Conservation (phyloP, 2,113 vertebrate species). For the Corynorhinus townsendii region DNA sequence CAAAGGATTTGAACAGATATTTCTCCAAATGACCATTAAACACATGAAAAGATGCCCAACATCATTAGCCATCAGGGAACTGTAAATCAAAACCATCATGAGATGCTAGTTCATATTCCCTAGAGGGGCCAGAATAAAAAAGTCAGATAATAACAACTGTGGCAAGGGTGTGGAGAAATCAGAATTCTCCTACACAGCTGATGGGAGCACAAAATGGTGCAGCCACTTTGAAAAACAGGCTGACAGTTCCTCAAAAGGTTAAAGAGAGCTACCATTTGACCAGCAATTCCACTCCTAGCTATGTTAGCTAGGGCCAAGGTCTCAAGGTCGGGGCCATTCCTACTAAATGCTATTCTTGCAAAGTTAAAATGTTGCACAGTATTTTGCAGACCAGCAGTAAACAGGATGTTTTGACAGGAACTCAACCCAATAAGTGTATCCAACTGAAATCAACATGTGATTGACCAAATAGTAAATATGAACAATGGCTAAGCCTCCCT, state of each 20-base stretch:
- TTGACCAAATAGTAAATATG: not conserved
- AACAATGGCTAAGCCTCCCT: not conserved
- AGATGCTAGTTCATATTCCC: not conserved
- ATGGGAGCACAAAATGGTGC: not conserved
- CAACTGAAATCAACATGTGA: not conserved
- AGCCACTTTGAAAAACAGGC: not conserved
- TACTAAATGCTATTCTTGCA: not conserved
- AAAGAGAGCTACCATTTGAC: not conserved
- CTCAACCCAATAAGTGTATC: not conserved
- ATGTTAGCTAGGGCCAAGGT: not conserved
- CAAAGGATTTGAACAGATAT: not conserved
- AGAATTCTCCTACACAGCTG: not conserved
- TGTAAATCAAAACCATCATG: not conserved
- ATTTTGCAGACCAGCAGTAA: not conserved
- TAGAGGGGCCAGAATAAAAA: not conserved
- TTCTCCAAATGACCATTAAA: not conserved
- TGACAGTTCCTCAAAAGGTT: not conserved
- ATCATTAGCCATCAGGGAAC: not conserved
- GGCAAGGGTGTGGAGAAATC: not conserved
- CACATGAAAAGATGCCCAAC: not conserved
- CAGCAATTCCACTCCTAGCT: not conserved
- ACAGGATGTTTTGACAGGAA: not conserved
- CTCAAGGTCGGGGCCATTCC: not conserved
- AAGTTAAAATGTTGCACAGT: not conserved
- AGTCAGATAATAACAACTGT: not conserved